Evolutionary conservation across 2,797 vertebrate genomes (phyloP).

Genomic region (Clamator glandarius): DNA sequence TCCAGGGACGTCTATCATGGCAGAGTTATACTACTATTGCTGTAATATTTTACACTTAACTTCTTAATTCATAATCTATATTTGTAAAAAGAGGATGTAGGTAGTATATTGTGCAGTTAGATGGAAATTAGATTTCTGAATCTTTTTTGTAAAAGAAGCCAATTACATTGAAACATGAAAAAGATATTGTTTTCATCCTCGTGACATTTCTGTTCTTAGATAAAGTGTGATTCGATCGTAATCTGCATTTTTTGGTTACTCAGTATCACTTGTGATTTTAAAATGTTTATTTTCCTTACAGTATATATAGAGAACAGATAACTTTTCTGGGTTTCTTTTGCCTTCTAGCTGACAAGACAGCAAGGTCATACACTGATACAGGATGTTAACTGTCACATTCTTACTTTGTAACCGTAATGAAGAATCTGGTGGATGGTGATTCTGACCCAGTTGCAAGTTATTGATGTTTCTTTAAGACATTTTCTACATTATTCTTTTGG

Average conservation of each 20-base stretch:
- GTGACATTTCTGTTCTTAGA: not conserved
- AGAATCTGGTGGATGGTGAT: not conserved
- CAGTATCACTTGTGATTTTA: not conserved
- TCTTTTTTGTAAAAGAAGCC: not conserved
- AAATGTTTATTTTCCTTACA: not conserved
- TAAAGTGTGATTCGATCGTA: not conserved
- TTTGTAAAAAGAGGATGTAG: not conserved
- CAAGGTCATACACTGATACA: not conserved
- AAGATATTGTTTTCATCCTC: not conserved
- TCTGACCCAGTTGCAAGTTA: not conserved
- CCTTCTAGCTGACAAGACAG: not conserved
- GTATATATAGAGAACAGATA: not conserved
- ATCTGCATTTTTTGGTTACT: not conserved
- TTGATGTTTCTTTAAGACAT: conserved; percentile 1
- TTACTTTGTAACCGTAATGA: not conserved
- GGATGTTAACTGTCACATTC: not conserved
- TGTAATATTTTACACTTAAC: not conserved
- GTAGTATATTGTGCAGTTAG: not conserved
- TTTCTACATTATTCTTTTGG: not conserved
- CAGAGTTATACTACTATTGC: not conserved
- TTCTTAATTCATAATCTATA: not conserved
- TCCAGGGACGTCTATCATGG: not conserved
- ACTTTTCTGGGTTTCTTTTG: not conserved
- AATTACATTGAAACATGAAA: not conserved
- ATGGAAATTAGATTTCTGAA: not conserved